These are phyloP conservation scores for Oreotrochilus melanogaster DNA, from an alignment of 2,113 vertebrate genomes.

Conservation along the genomic window DNA sequence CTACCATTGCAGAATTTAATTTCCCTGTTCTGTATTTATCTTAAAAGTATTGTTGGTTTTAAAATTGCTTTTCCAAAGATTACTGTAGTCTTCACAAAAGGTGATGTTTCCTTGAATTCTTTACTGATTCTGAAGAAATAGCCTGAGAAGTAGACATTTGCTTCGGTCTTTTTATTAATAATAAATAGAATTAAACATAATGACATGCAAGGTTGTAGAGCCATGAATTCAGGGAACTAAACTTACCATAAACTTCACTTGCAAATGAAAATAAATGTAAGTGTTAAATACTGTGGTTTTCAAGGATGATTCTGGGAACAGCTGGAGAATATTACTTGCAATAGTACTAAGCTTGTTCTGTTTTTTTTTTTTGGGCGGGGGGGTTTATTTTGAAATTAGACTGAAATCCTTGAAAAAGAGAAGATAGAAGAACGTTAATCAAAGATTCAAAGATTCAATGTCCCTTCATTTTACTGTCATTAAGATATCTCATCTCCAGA, in stretches of 20 bases:
- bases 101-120: not conserved
- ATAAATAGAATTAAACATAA: not conserved
- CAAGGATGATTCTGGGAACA: not conserved
- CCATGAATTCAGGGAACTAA: not conserved
- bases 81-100: not conserved
- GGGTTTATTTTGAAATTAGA: not conserved
- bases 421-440: not conserved
- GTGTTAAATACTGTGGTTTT: not conserved
- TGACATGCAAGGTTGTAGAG: not conserved
- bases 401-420: not conserved
- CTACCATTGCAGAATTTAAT: slow-evolving; percentile 1
- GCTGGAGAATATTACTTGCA: not conserved
- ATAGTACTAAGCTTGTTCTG: not conserved
- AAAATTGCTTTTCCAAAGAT: slow-evolving; percentile 17
- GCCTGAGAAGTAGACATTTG: not conserved
- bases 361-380: not conserved
- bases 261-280: not conserved
- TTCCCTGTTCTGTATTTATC: slow-evolving; percentile 17
- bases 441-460: not conserved
- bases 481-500: not conserved
- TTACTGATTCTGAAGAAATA: not conserved
- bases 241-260: not conserved
- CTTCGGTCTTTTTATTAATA: not conserved
- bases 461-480: not conserved
- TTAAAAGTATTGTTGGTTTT: slow-evolving; percentile 49